These are phyloP conservation scores for Bradypodion ventrale DNA, from an alignment of 2,797 vertebrate species.

Conservation along the genomic window DNA sequence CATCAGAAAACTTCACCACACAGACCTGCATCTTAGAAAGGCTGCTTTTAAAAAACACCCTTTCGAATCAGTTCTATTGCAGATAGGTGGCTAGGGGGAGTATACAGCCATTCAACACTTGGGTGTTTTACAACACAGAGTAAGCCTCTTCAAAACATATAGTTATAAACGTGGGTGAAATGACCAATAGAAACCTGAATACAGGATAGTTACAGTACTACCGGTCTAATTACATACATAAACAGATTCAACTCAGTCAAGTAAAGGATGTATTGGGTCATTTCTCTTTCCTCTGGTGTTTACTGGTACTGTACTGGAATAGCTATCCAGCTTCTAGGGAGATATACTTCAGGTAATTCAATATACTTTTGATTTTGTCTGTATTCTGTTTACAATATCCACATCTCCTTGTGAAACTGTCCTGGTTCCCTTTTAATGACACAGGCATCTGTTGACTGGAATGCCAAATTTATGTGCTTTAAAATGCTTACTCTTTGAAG, in stretches of 20 bases:
- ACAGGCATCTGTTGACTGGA: neutral
- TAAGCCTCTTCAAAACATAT: slow-evolving; percentile 45
- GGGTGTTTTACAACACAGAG: slow-evolving; percentile 42
- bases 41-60: slow-evolving; percentile 44
- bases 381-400: slow-evolving; percentile 32
- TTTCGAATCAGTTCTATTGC: slow-evolving; percentile 54
- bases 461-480: slow-evolving; percentile 10
- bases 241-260: slow-evolving; percentile 28
- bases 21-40: slow-evolving; percentile 65
- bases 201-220: slow-evolving; percentile 31
- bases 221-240: slow-evolving; percentile 41
- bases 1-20: slow-evolving; percentile 55
- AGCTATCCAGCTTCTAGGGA: slow-evolving; percentile 28
- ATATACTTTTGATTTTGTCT: slow-evolving; percentile 49
- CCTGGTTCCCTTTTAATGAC: slow-evolving; percentile 18
- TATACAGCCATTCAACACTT: slow-evolving; percentile 55
- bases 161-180: slow-evolving; percentile 35
- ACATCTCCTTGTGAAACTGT: slow-evolving; percentile 1
- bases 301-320: slow-evolving; percentile 6
- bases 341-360: slow-evolving; percentile 32
- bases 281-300: slow-evolving; percentile 48
- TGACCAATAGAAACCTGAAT: slow-evolving; percentile 40
- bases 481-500: slow-evolving; percentile 13
- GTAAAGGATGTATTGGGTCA: slow-evolving; percentile 13
- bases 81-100: accelerated